Evolutionary conservation across 2,113 vertebrate genomes (phyloP).

Genomic region (Rhinolophus sinicus): DNA sequence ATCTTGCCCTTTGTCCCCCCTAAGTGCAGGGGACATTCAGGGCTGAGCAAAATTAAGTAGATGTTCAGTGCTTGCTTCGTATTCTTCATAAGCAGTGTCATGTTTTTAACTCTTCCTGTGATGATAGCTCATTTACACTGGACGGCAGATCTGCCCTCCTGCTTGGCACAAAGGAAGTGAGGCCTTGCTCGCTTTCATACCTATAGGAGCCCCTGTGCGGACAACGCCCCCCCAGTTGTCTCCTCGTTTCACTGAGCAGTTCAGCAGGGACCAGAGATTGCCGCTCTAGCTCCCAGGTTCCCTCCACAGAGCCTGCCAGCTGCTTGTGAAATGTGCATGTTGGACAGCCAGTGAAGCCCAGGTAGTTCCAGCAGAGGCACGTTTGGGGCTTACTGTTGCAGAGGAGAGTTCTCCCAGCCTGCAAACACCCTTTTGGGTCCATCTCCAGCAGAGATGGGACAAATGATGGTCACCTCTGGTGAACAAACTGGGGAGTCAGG

Average conservation of each 20-base stretch:
- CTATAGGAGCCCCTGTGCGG: background rate
- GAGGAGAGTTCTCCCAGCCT: too few species aligned
- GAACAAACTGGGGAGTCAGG: background rate
- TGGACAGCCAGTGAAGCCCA: background rate
- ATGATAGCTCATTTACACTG: too few species aligned
- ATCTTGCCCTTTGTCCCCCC: background rate
- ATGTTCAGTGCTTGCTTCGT: background rate
- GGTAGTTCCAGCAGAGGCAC: too few species aligned
- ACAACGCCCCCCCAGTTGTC: background rate
- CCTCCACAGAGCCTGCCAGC: background rate
- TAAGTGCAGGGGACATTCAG: background rate
- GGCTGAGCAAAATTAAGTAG: background rate
- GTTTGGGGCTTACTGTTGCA: background rate
- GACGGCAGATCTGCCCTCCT: background rate
- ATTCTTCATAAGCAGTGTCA: background rate
- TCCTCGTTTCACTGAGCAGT: background rate
- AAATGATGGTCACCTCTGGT: background rate
- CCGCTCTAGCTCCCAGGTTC: background rate
- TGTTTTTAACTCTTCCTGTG: background rate
- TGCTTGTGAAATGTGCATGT: background rate
- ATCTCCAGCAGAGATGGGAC: background rate
- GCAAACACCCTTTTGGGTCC: background rate
- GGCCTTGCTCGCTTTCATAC: too few species aligned
- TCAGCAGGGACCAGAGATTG: background rate
- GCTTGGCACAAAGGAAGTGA: background rate